Evolutionary conservation across 1,140 invertebrate species (phyloP), one percentile per base, ranked within the genome.

Genomic region (Drosophila sechellia): DNA sequence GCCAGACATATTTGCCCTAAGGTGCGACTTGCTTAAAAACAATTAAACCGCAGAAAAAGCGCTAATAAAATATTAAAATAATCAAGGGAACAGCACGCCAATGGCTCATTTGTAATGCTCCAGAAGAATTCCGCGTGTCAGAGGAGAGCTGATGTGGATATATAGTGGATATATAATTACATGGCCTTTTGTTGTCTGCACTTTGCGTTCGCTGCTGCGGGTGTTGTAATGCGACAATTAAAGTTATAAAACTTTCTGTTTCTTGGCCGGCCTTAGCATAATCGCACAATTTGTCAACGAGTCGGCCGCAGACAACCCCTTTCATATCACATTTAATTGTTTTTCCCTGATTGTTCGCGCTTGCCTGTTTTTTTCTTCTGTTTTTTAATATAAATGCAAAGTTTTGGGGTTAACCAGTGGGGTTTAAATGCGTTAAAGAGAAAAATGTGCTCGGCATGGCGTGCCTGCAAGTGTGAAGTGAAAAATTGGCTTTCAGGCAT

Each of bases 31-130:
- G 79, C 74, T 83, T 77, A 79, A 83, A 86, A 87, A 86, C 83
- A 87, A 87, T 89, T 89, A 83, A 73, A 78, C 71, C 22, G 8
- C 63, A 49, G 65, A 55, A 60, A 45, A 39, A 60, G 77, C 69
- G 56, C 56, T 53, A 63, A 80, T 65, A 49, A 55, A 58, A 76
- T 77, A 77, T 89, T 75, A 77, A 79, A 87, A 83, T 79, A 65
- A 87, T 70, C 58, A 69, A 50, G 48, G 37, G 5, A 66, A 57
- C 45, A 57, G 80, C 83, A 87, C 84, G 84, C 83, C 84, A 87
- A 87, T 58, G 79, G 49, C 79, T 79, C 83, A 87, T 87, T 87
- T 87, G 83, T 89, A 87, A 87, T 87, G 83, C 79, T 89, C 66
- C 59, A 85, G 58, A 64, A 65, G 68, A 70, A 70, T 69, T 54